Evolutionary conservation across 2,797 vertebrate species (phyloP).

Genomic region (Psittacula echo): DNA sequence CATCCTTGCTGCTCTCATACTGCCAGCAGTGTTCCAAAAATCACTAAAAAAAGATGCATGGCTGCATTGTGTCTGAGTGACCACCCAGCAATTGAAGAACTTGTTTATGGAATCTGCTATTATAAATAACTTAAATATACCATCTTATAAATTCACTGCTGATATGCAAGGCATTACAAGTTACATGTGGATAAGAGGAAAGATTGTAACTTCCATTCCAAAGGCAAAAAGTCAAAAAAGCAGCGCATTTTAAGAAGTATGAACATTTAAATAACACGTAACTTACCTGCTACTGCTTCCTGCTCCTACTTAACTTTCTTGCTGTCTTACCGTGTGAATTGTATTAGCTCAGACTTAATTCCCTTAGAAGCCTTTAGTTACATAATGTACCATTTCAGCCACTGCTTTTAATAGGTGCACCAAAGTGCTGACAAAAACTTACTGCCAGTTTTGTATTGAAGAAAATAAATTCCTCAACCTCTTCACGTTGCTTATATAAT

Average conservation of each 20-base stretch:
- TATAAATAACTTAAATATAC: not conserved
- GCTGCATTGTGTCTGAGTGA: not conserved
- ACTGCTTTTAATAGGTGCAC: not conserved
- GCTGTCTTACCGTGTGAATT: not conserved
- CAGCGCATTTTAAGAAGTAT: not conserved
- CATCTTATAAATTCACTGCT: not conserved
- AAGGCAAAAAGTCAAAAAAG: not conserved
- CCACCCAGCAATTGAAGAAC: not conserved
- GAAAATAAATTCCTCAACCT: not conserved
- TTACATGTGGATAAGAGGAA: not conserved
- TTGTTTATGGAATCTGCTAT: not conserved
- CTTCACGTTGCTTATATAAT: not conserved
- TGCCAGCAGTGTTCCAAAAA: not conserved
- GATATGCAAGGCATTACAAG: not conserved
- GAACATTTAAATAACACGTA: not conserved
- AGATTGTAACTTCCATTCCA: not conserved
- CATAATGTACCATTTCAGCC: not conserved
- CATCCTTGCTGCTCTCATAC: not conserved
- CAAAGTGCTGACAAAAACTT: not conserved
- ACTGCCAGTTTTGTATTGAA: not conserved
- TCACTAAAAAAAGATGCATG: not conserved
- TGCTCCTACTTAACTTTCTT: not conserved
- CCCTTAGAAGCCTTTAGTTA: not conserved
- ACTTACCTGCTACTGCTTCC: not conserved
- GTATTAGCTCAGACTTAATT: not conserved